Conservation (phyloP, 2,113 vertebrate genomes). For the Fregetta grallaria region DNA sequence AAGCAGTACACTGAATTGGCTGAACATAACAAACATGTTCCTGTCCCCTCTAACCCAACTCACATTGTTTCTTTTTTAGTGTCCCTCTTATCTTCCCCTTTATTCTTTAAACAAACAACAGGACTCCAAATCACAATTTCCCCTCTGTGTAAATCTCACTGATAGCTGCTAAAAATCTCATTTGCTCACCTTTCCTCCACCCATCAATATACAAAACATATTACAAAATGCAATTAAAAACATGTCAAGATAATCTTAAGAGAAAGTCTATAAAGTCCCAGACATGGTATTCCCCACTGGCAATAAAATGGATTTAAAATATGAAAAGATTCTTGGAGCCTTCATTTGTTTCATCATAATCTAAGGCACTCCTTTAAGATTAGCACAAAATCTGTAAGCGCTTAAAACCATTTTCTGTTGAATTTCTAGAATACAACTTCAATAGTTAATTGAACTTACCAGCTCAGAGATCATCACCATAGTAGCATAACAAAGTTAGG, state of each 20-base stretch:
- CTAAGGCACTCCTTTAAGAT: background rate
- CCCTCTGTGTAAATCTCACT: background rate
- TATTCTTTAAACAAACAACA: background rate
- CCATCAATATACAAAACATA: background rate
- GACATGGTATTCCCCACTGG: accelerated
- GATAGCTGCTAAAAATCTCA: background rate
- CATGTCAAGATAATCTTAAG: background rate
- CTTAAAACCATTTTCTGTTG: background rate
- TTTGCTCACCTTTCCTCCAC: background rate
- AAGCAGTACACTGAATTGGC: background rate
- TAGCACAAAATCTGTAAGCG: background rate
- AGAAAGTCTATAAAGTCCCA: background rate
- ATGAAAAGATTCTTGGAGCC: background rate
- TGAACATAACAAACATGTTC: background rate
- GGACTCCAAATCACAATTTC: background rate
- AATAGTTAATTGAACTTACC: conserved; percentile 28
- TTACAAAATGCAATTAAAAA: background rate
- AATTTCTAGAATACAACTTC: background rate
- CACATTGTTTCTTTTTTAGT: background rate
- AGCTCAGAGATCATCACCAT: background rate
- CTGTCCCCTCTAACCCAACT: background rate
- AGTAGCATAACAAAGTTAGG: background rate
- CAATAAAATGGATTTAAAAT: background rate
- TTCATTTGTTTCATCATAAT: background rate
- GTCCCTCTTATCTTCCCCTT: background rate